Conservation (phyloP, 2,797 vertebrate genomes). For the Sus cebifrons region DNA sequence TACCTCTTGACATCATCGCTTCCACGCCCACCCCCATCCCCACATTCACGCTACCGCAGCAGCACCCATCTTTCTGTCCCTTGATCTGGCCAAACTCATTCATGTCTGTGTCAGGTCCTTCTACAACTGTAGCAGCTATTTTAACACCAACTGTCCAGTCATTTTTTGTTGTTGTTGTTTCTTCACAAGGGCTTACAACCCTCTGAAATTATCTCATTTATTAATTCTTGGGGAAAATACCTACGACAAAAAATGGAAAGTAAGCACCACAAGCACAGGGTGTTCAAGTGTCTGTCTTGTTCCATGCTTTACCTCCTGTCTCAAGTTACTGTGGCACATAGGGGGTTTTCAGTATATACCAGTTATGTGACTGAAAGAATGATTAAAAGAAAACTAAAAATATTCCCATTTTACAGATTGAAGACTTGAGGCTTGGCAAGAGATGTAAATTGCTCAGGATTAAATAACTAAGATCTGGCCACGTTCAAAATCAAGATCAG, state of each 20-base stretch:
- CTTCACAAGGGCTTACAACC: not conserved
- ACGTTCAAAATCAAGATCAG: not conserved
- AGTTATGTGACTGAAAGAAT: not conserved
- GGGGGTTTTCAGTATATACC: not conserved
- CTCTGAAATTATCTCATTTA: not conserved
- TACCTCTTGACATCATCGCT: not conserved
- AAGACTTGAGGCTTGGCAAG: not conserved
- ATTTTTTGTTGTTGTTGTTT: not conserved
- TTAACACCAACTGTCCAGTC: not conserved
- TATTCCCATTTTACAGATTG: not conserved
- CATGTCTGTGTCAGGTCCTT: not conserved
- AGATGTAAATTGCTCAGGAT: not conserved
- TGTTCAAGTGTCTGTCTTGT: not conserved
- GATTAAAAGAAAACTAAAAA: not conserved
- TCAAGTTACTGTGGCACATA: not conserved
- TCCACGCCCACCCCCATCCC: no score
- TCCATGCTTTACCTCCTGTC: not conserved
- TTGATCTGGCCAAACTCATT: not conserved
- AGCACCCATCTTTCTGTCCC: not conserved
- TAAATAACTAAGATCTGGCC: not conserved
- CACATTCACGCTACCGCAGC: accelerated
- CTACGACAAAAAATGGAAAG: not conserved
- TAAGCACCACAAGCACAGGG: not conserved
- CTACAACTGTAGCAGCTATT: not conserved
- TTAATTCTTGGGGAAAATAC: not conserved